These are phyloP conservation scores for Dione juno DNA, from an alignment of 2,888 invertebrate species.

Conservation along the genomic window DNA sequence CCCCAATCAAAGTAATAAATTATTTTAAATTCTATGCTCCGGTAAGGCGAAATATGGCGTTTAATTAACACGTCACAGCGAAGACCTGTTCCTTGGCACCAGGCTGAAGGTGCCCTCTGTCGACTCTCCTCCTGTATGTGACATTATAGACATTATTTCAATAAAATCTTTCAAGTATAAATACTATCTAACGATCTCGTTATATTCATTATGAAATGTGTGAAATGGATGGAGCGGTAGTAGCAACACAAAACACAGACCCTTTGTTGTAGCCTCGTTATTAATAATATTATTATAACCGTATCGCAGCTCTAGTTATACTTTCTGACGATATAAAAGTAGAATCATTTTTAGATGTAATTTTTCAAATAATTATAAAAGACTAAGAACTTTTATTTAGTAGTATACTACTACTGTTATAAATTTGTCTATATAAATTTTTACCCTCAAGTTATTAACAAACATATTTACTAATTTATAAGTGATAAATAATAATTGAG, in stretches of 20 bases:
- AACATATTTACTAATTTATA: no score
- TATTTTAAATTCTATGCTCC: no score
- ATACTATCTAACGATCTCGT: background rate
- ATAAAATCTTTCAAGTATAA: background rate
- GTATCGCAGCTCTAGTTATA: background rate
- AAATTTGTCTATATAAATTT: no score
- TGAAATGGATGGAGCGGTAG: constrained; percentile 4
- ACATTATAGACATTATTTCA: background rate
- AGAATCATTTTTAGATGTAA: background rate
- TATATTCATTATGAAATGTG: background rate
- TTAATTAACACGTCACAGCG: no score
- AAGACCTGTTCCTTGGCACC: no score
- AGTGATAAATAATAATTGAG: no score
- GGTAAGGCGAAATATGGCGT: no score
- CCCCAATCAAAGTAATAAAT: no score
- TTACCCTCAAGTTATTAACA: no score
- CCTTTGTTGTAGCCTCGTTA: constrained; percentile 9
- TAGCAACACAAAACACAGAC: background rate
- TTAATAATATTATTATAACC: background rate
- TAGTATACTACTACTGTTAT: no score
- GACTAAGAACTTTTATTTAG: background rate
- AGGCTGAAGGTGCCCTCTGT: no score
- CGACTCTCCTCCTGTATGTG: no score
- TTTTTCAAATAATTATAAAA: background rate
- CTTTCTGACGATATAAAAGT: background rate